Base-by-base conservation (phyloP, 2,797 vertebrate genomes). In the Typhlichthys eigenmanni region DNA sequence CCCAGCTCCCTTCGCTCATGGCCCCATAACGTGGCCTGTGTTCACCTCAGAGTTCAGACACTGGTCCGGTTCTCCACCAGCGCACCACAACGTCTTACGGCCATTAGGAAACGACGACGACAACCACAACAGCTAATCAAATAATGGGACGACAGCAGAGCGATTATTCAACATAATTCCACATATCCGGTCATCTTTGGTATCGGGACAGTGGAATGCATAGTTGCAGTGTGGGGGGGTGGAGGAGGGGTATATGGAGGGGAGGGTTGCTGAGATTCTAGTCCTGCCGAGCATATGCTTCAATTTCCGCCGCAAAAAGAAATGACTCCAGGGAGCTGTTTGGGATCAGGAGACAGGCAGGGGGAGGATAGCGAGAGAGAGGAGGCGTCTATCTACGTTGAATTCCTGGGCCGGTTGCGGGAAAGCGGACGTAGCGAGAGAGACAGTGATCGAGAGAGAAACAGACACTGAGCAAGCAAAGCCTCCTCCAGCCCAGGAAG, bases 141-240 rank as follows among this genome's bases (percentile, higher is more conserved):
- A 29, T 29, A 4, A 29, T 29, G 34, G 34, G 76, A 72, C 24
- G 85, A 88, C 62, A 61, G 70, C 79, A 71, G 74, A 85, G 73
- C 71, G 67, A 59, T 71, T 13, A 65, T 83, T 84, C 86, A 86
- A 84, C 76, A 70, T 66, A 85, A 89, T 91, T 92, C 91, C 90
- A 92, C 90, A 84, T 66, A 80, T 91, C 91, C 89, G 68, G 83
- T 92, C 85, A 92, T 95, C 95, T 97, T 96, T 98, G 96, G 95
- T 95, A 93, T 95, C 92, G 86, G 90, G 85, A 94, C 91, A 92
- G 91, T 90, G 94, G 92, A 95, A 93, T 95, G 94, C 94, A 95
- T 96, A 95, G 94, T 95, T 93, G 93, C 92, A 90, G 24, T 29
- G 24, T 29, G 24, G 4, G 3, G 4, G 24, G 24, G 24, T 24